Conservation (phyloP, 2,113 vertebrate genomes). For the Oostethus manadensis region DNA sequence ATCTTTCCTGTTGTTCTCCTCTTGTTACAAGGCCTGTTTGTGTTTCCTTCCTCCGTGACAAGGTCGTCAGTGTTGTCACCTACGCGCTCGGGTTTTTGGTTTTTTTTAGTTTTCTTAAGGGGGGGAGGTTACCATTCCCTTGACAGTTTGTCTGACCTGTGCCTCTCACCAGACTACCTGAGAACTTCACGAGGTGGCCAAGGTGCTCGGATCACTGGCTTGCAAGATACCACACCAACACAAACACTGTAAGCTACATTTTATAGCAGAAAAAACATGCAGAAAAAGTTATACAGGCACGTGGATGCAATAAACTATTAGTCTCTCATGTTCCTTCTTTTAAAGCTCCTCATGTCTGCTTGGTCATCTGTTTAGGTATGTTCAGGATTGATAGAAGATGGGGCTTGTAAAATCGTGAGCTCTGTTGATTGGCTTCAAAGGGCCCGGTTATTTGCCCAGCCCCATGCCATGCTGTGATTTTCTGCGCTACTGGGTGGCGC, state of each 20-base stretch:
- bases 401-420: no score
- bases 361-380: no score
- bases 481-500: no score
- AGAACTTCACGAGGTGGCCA: not conserved
- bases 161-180: not conserved
- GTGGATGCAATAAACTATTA: no score
- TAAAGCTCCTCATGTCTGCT: no score
- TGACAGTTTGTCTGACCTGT: not conserved
- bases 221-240: not conserved
- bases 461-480: no score
- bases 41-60: constrained; percentile 7
- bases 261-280: no score
- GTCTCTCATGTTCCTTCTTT: no score
- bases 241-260: not conserved
- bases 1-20: constrained; percentile 2
- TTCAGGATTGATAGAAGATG: no score
- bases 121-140: not conserved
- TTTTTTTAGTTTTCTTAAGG: not conserved
- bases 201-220: not conserved
- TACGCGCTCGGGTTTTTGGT: not conserved
- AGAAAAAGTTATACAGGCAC: no score
- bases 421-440: no score
- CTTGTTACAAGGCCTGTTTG: constrained; percentile 5
- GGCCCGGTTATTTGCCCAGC: no score
- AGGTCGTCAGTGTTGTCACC: constrained; percentile 2